phyloP scores from a whole-genome alignment of 2,888 invertebrate genomes.

The Orthosia incerta region DNA sequence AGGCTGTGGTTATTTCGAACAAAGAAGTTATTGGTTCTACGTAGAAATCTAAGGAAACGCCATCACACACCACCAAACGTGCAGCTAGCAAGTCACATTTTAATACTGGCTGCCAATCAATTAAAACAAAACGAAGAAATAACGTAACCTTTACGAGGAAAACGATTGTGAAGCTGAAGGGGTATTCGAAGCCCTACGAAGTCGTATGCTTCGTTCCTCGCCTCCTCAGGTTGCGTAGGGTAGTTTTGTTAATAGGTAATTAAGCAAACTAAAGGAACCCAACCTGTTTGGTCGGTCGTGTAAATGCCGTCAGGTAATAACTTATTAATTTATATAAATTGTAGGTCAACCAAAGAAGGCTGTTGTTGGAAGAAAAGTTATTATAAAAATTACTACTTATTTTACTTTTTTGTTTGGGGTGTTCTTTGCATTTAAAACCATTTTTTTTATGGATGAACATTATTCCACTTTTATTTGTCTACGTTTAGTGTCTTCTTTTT shows the following conservation, averaged over 20 bases:
- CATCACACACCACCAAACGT: conserved; percentile 28
- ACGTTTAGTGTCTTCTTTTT: too few relatives aligned
- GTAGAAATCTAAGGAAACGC: background rate
- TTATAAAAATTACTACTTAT: background rate
- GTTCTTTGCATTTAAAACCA: too few relatives aligned
- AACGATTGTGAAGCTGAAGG: conserved; percentile 38
- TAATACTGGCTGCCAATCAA: conserved; percentile 13
- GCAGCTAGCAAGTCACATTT: conserved; percentile 22
- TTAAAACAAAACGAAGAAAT: conserved; percentile 10
- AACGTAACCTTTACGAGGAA: conserved; percentile 28
- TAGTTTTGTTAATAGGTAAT: conserved; percentile 39
- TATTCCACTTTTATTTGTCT: too few relatives aligned
- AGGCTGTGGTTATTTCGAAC: background rate
- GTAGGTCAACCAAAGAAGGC: conserved; percentile 6
- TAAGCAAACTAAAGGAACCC: conserved; percentile 52
- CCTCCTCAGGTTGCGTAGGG: conserved; percentile 45
- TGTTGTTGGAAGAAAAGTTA: background rate
- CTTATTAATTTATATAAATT: conserved; percentile 23
- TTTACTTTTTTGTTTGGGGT: too few relatives aligned
- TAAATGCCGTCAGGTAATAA: conserved; percentile 11
- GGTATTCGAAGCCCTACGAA: conserved; percentile 56
- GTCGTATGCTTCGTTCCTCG: background rate
- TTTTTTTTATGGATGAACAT: too few relatives aligned
- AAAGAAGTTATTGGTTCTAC: background rate
- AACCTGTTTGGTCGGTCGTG: conserved; percentile 3